Evolutionary conservation across 2,888 invertebrate species (phyloP).

Genomic region (Oligia strigilis): DNA sequence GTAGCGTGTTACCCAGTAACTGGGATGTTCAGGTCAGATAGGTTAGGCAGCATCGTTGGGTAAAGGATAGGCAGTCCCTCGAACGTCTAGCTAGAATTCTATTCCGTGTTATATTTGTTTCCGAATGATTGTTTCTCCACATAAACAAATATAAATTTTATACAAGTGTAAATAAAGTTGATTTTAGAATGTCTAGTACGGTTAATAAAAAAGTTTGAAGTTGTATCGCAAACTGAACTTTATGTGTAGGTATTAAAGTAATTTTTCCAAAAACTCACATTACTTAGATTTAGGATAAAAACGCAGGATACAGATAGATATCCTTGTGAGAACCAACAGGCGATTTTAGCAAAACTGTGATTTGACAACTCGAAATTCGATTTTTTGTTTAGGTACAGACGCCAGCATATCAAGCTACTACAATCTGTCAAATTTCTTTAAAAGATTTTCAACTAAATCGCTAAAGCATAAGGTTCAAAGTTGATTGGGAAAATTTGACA

Average conservation of each 20-base stretch:
- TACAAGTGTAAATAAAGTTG: background rate
- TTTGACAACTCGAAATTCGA: too few species aligned
- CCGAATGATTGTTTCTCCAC: background rate
- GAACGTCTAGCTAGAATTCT: background rate
- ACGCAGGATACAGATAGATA: too few species aligned
- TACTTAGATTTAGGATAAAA: background rate
- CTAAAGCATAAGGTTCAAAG: too few species aligned
- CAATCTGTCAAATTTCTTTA: too few species aligned
- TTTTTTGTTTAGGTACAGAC: background rate
- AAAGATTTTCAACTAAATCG: too few species aligned
- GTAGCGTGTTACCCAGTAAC: background rate
- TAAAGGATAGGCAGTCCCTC: background rate
- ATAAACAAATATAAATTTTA: constrained; percentile 1
- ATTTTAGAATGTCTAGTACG: background rate
- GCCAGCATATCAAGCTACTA: too few species aligned
- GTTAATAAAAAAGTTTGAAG: background rate
- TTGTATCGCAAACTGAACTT: background rate
- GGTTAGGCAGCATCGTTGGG: background rate
- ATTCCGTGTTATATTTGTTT: background rate
- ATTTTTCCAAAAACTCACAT: background rate
- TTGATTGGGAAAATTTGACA: too few species aligned
- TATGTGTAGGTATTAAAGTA: background rate
- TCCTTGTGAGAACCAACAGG: background rate
- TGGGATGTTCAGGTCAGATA: background rate
- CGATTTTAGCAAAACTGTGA: background rate